These are phyloP conservation scores for Athetis lepigone DNA, from an alignment of 2,888 invertebrate genomes.

Conservation along the genomic window DNA sequence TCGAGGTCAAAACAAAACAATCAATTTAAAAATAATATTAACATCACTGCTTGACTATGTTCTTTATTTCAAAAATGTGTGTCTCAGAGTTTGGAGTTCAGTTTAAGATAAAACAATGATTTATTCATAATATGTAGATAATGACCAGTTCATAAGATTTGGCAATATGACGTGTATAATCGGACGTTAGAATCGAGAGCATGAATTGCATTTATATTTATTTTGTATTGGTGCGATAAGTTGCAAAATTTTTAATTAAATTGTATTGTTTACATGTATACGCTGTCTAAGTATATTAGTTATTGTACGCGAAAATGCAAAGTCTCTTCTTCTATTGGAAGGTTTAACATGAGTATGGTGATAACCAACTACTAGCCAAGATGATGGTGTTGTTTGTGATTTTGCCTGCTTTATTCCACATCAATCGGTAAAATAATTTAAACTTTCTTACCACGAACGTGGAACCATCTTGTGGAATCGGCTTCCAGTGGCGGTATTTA, in stretches of 20 bases:
- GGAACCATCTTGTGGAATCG: no score
- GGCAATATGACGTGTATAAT: constrained; percentile 65
- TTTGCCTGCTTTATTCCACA: no score
- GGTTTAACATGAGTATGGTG: constrained; percentile 17
- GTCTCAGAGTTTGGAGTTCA: constrained; percentile 35
- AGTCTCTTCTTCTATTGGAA: constrained; percentile 13
- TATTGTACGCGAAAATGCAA: constrained; percentile 46
- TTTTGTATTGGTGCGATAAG: constrained; percentile 69
- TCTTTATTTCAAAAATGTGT: constrained; percentile 3
- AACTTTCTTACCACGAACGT: no score
- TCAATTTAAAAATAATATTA: not conserved
- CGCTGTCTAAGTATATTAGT: constrained; percentile 54
- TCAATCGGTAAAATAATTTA: no score
- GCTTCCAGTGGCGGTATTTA: no score
- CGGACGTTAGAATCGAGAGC: constrained; percentile 75
- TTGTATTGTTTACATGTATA: constrained; percentile 58
- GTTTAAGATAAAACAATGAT: constrained; percentile 10
- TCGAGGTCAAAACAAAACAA: not conserved
- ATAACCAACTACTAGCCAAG: not conserved
- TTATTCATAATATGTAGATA: constrained; percentile 62
- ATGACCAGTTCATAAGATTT: constrained; percentile 47
- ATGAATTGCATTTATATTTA: constrained; percentile 84
- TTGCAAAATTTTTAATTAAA: constrained; percentile 59
- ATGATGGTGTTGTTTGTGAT: no score
- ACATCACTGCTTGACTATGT: constrained; percentile 4